Base-by-base conservation (phyloP, 1,140 invertebrate genomes). In the Drosophila pachea region DNA sequence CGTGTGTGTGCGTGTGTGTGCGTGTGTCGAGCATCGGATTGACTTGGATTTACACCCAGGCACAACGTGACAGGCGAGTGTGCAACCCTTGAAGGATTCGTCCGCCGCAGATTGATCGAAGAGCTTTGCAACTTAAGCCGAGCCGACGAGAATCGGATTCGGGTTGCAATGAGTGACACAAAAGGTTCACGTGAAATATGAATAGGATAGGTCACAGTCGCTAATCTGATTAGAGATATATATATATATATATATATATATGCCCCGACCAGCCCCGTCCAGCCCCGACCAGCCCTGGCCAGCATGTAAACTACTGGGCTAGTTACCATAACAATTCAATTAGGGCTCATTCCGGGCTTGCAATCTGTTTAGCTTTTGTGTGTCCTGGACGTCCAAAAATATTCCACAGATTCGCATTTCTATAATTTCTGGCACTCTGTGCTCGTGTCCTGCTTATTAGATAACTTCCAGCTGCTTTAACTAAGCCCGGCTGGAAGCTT, bases 131-230 rank as follows among this genome's bases (percentile, higher is more conserved):
- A 40, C 48, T 35, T 66, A 70, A 70, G 54, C 62, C 48, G 40
- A 43, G 62, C 29, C 40, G 31, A 12, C 8, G 29, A 49, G 7
- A 36, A n/a, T 61, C 56, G 61, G 65, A 69, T 62, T 77, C 68
- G 69, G 65, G 76, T 81, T 67, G 66, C 78, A 82, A 70, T 73
- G 62, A 73, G 78, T 78, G 70, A 82, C 56, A 78, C 22, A 22
- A 22, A 66, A 75, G 78, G 78, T 75, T 78, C 75, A 66, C 68
- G 53, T 78, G 78, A 75, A 84, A 82, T 82, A 75, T 82, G 78
- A 82, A 84, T 82, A 82, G 78, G 78, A 79, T 82, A 82, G 78
- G 79, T 82, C 78, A 73, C 71, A 83, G 58, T 63, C 67, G 71
- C 73, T 82, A 78, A 82, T 78, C 78, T 78, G 78, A 84, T 82